Base-by-base conservation (phyloP, 1,140 invertebrate species). In the Polyergus mexicanus region DNA sequence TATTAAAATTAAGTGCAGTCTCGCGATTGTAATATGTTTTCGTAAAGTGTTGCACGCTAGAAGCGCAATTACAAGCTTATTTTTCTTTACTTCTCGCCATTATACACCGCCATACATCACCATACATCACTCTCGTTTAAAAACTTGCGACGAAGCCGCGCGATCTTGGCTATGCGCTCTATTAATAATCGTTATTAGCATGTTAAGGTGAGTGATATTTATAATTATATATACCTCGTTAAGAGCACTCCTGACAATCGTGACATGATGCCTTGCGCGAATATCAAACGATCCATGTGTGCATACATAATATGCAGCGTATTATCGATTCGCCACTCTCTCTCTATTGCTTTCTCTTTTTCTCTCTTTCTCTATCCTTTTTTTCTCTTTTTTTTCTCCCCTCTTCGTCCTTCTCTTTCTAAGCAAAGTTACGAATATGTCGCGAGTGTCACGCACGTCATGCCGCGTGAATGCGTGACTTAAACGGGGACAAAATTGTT, bases 171-270 rank as follows among this genome's bases (percentile, higher is more conserved):
- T 80, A 71, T 62, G 47, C 58, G 84, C 60, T 80, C 88, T 88
- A 85, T 89, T 89, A 71, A 80, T 88, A 71, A 68, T 68, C 72
- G 69, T 85, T 88, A 88, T 89, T 88, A 89, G 71, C 51, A 75
- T 72, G 71, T 85, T 63, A 71, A 86, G 63, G 32, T n/a, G 38
- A 76, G 78, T 88, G 77, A 76, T 76, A 84, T 86, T 84, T 76
- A 71, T 88, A 89, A 89, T 88, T 89, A 89, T 66, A 58, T 87
- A 74, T 56, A n/a, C 2, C 19, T 13, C 58, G 65, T 47, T 88
- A 81, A 88, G 80, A 88, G 74, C 85, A 88, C 71, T 83, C 51
- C 51, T 71, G 78, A 38, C 72, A 60, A 51, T 51, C 47, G 16
- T 85, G 78, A 83, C 80, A 89, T 51, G 66, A n/a, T 60, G 87